Conservation (phyloP, 2,797 vertebrate species). For the Eospalax fontanierii region DNA sequence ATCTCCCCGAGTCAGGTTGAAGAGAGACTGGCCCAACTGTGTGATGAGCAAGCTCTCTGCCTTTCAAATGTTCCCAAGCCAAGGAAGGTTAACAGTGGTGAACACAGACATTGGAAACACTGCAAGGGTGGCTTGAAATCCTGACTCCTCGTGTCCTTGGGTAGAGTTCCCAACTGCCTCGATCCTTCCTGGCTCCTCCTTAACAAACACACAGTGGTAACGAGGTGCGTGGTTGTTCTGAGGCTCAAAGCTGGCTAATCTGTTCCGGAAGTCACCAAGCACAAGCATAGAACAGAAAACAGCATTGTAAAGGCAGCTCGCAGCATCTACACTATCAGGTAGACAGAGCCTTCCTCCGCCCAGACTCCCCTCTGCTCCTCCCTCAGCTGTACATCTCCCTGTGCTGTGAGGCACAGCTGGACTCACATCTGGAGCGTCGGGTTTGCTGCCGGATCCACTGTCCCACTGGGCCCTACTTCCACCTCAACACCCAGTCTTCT, state of each 20-base stretch:
- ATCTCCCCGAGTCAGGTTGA: not conserved
- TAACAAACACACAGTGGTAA: not conserved
- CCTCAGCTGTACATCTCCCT: not conserved
- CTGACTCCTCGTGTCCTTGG: not conserved
- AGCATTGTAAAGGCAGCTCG: not conserved
- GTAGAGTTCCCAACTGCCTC: not conserved
- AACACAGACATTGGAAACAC: not conserved
- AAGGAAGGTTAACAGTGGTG: not conserved
- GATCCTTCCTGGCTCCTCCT: not conserved
- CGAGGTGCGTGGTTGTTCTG: not conserved
- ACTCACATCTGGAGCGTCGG: not conserved
- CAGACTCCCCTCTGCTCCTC: not conserved
- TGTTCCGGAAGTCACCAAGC: not conserved
- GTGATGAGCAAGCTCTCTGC: not conserved
- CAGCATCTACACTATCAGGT: not conserved
- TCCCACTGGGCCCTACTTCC: not conserved
- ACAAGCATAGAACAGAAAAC: rapidly evolving
- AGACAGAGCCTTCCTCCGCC: not conserved
- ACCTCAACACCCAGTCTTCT: slow-evolving; percentile 34
- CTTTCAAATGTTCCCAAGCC: not conserved
- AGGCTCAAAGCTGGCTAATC: not conserved
- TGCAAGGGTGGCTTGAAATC: not conserved
- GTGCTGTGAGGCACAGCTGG: not conserved
- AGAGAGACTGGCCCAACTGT: not conserved
- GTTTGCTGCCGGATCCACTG: not conserved